Conservation (phyloP, 2,797 vertebrate genomes). For the Percopsis omiscomaycus region DNA sequence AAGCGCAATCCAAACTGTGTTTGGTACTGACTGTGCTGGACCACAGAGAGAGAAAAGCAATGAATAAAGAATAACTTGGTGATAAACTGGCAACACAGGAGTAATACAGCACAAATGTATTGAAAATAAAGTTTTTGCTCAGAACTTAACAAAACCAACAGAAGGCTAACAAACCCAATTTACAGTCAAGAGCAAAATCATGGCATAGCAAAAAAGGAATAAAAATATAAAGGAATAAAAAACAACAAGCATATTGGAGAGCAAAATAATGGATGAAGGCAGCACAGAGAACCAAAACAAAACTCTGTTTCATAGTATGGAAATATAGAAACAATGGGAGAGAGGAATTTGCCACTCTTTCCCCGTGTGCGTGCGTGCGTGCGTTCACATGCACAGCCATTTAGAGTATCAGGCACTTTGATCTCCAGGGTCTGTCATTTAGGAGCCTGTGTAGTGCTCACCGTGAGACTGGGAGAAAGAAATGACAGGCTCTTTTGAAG, state of each 20-base stretch:
- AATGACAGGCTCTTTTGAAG: conserved; percentile 68
- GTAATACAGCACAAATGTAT: background rate
- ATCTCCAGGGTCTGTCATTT: conserved; percentile 57
- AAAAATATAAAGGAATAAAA: background rate
- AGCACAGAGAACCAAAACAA: too few relatives aligned
- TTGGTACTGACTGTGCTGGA: conserved; percentile 4
- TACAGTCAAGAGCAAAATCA: background rate
- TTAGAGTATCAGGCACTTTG: conserved; percentile 33
- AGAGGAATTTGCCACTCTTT: conserved; percentile 6
- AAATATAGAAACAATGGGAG: background rate
- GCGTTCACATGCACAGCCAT: conserved; percentile 9
- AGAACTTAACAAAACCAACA: background rate
- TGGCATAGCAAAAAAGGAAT: background rate
- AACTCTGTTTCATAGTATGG: background rate
- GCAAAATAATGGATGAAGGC: background rate
- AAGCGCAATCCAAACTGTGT: conserved; percentile 1
- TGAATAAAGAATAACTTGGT: conserved; percentile 13
- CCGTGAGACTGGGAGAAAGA: conserved; percentile 39
- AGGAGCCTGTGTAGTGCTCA: conserved; percentile 60
- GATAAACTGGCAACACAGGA: conserved; percentile 13
- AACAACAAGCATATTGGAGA: background rate
- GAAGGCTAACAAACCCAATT: background rate
- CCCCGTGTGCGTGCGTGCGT: conserved; percentile 5
- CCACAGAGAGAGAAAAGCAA: background rate
- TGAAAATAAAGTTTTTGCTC: background rate